Evolutionary conservation across 2,888 invertebrate genomes (phyloP), one percentile per base, ranked within the genome.

Genomic region (Lobophora halterata): DNA sequence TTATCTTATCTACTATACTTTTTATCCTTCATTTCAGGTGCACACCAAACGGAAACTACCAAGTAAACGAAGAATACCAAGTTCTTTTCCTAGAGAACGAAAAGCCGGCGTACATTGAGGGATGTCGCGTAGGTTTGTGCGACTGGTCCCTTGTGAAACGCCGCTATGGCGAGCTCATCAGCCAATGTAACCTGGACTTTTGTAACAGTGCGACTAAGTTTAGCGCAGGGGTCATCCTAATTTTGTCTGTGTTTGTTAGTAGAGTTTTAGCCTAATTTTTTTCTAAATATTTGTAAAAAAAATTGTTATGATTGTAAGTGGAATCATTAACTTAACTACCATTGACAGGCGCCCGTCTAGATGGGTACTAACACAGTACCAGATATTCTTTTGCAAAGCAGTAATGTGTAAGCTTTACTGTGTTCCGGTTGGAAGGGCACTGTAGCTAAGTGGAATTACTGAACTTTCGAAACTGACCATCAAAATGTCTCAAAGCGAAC

Each of bases 51-150:
- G 81, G 79, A 1, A 82, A 82, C 45, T 79, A 79, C 64, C 81
- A 79, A 60, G 57, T 79, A 11, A 72, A 74, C 39, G 81, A 82
- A 6, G 61, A 70, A 7, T 69, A 81, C 57, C 86, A 86, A 57
- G 77, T 86, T 0, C 88, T 93, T 58, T 93, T 95, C 76, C 90
- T 93, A 51, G 86, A 93, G 43, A 93, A 93, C 62, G 95, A 95
- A 67, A 88, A 89, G 24, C 91, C 92, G 0, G 88, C 95, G 27
- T 78, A 90, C 34, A 72, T 93, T 20, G 89, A 91, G 0, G 92
- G 91, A 32, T 95, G 95, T 65, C 86, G 91, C 4, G 93, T 93
- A 0, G 95, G 95, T 0, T 89, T 95, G 0, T 95, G 95, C 76
- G 91, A 92, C 49, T 94, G 94, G 93, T 88, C 90, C 0, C 88